These are phyloP conservation scores for Platycnemis pennipes DNA, from an alignment of 2,888 invertebrate species.

Conservation along the genomic window DNA sequence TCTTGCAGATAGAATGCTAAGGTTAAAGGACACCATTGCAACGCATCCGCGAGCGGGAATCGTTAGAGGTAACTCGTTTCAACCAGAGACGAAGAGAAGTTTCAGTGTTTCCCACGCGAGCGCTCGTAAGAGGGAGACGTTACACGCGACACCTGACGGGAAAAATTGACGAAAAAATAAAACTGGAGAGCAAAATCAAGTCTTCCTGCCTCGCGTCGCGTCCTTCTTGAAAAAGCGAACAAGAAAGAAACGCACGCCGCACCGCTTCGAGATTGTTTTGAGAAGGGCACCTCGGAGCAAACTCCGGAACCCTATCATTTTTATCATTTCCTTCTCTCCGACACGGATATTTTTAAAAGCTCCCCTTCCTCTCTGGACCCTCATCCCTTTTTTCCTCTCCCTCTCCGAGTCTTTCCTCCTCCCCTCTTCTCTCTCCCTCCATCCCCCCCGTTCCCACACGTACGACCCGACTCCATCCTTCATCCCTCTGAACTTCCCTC, in stretches of 20 bases:
- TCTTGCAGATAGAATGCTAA: too few species aligned
- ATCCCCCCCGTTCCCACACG: neutral
- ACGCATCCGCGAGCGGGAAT: neutral
- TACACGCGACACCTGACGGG: neutral
- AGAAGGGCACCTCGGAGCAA: neutral
- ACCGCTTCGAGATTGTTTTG: neutral
- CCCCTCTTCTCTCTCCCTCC: neutral
- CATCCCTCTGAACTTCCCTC: neutral
- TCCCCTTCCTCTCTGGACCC: constrained; percentile 17
- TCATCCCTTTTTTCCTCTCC: neutral
- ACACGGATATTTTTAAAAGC: constrained; percentile 28
- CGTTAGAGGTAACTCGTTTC: neutral
- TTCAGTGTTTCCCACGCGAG: neutral
- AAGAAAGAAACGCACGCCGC: neutral
- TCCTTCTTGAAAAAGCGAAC: neutral
- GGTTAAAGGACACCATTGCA: too few species aligned
- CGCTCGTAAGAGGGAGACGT: neutral
- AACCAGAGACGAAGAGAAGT: neutral
- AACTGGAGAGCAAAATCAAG: neutral
- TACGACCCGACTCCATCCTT: constrained; percentile 43
- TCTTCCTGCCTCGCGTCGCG: neutral
- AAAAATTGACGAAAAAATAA: neutral
- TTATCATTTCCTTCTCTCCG: constrained; percentile 12
- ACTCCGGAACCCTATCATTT: constrained; percentile 27
- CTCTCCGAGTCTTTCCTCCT: neutral